These are phyloP conservation scores for Tillus elongatus DNA, from an alignment of 2,888 invertebrate species.

Conservation along the genomic window DNA sequence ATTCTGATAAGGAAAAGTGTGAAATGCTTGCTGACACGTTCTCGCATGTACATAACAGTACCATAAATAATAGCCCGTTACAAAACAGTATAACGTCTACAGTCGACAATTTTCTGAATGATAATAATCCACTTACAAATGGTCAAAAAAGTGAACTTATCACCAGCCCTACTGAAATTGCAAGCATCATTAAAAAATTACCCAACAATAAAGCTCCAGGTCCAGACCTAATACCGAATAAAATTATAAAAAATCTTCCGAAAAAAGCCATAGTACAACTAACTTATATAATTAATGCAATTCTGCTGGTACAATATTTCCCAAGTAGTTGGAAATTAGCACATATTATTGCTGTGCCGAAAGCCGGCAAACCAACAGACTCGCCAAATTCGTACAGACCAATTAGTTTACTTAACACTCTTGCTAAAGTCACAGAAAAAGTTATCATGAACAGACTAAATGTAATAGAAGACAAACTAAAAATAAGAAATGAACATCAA, in stretches of 20 bases:
- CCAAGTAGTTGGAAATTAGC: slow-evolving; percentile 20
- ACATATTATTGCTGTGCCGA: too few species aligned
- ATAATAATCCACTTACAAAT: too few species aligned
- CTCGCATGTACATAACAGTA: background rate
- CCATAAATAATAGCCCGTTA: background rate
- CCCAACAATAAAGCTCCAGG: slow-evolving; percentile 20
- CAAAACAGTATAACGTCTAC: background rate
- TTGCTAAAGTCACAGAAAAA: slow-evolving; percentile 19
- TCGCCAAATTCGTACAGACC: too few species aligned
- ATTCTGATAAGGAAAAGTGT: slow-evolving; percentile 11
- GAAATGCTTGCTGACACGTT: slow-evolving; percentile 9
- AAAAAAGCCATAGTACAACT: slow-evolving; percentile 23
- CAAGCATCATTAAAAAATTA: slow-evolving; percentile 11
- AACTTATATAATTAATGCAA: too few species aligned
- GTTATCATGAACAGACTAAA: slow-evolving; percentile 13
- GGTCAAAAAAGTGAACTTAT: slow-evolving; percentile 4
- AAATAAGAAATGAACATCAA: slow-evolving; percentile 17
- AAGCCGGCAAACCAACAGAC: too few species aligned
- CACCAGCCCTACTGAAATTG: slow-evolving; percentile 8
- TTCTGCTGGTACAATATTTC: slow-evolving; percentile 20
- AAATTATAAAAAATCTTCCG: slow-evolving; percentile 22
- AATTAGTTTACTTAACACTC: slow-evolving; percentile 16
- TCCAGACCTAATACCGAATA: slow-evolving; percentile 15
- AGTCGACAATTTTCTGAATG: too few species aligned
- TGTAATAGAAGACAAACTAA: slow-evolving; percentile 9